Percentiles rank a stretch among this genome's conserved stretches.
phyloP scores from a whole-genome alignment of 2,888 invertebrate genomes.

The Anticlea derivata region DNA sequence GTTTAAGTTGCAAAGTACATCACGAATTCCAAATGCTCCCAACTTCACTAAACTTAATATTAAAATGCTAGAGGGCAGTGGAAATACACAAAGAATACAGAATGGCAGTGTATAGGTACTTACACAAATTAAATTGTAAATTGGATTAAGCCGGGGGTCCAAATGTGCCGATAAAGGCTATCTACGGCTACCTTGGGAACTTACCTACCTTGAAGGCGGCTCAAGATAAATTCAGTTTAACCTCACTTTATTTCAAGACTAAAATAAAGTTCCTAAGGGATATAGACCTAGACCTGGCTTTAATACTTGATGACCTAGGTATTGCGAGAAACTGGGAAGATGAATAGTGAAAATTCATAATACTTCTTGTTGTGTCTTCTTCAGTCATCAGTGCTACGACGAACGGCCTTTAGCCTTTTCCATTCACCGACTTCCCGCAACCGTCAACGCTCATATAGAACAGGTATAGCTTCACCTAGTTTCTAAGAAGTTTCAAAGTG shows the following conservation, averaged over 20 bases:
- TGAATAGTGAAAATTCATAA: background rate
- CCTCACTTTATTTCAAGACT: background rate
- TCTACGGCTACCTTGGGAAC: constrained; percentile 4
- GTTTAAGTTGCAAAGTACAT: no score
- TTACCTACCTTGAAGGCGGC: constrained; percentile 3
- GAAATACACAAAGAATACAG: background rate
- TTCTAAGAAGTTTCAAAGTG: no score
- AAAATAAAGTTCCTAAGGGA: background rate
- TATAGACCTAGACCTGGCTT: background rate
- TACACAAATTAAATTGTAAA: constrained; percentile 17
- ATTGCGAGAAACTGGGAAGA: background rate
- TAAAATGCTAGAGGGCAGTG: background rate
- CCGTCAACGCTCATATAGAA: no score
- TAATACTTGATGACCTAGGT: constrained; percentile 7
- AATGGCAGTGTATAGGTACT: background rate
- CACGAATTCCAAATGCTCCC: no score
- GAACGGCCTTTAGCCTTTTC: no score
- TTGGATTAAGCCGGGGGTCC: constrained; percentile 13
- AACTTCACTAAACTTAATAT: no score
- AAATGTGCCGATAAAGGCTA: constrained; percentile 13
- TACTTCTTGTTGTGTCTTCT: no score
- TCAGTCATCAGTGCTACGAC: no score
- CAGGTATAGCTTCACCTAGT: no score
- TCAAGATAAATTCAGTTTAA: background rate
- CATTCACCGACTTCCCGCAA: no score